A percentile compares a stretch with the other conserved stretches of the same genome.
Evolutionary conservation across 2,888 invertebrate species (phyloP).

Genomic region (Thereva nobilitata): DNA sequence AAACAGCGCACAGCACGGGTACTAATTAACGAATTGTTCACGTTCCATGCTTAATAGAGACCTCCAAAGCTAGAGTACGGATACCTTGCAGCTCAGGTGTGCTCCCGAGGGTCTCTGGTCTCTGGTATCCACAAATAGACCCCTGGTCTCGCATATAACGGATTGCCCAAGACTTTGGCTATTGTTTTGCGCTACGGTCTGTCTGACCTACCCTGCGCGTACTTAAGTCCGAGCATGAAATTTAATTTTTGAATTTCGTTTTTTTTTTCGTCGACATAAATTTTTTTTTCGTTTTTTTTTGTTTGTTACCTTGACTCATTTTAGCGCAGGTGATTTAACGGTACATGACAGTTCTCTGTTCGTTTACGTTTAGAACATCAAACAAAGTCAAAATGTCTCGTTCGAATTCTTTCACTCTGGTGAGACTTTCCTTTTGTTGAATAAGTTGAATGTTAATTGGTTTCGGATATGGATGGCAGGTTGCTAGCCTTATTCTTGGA

Average conservation of each 20-base stretch:
- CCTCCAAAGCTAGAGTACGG: not conserved
- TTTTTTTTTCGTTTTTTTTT: not conserved
- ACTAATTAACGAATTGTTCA: slow-evolving; percentile 8
- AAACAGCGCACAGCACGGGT: slow-evolving; percentile 1
- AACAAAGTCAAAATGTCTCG: not conserved
- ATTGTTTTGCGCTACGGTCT: too few species aligned
- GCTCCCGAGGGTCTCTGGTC: too few species aligned
- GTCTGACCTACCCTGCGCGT: too few species aligned
- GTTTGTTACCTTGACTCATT: not conserved
- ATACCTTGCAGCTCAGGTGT: too few species aligned
- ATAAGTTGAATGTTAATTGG: not conserved
- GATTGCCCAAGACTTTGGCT: too few species aligned
- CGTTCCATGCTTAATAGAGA: slow-evolving; percentile 6
- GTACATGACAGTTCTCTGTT: not conserved
- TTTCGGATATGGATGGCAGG: too few species aligned
- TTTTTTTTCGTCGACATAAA: not conserved
- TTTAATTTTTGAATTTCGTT: too few species aligned
- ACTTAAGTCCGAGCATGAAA: too few species aligned
- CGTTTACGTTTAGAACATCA: not conserved
- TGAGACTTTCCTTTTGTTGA: not conserved
- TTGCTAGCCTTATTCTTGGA: too few species aligned
- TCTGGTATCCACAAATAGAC: too few species aligned
- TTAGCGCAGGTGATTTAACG: slow-evolving; percentile 10
- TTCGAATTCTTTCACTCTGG: not conserved
- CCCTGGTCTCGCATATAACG: too few species aligned